A percentile compares a stretch with the other conserved stretches of the same genome.
phyloP scores from a whole-genome alignment of 92 coral and sea anemone genomes.

The Phenganax marumi region DNA sequence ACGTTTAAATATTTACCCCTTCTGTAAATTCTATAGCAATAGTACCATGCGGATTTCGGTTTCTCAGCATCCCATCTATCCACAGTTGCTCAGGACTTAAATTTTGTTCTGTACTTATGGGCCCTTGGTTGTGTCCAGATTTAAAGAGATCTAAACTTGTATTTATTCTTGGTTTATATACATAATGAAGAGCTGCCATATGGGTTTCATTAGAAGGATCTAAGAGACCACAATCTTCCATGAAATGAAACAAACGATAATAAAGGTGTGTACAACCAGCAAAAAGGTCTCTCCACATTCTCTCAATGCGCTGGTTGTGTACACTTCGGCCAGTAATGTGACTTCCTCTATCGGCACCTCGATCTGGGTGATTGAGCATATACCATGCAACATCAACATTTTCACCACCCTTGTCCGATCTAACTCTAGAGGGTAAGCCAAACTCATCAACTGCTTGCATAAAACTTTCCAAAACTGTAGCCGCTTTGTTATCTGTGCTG shows the following conservation, averaged over 20 bases:
- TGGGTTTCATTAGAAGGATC: slow-evolving; percentile 13
- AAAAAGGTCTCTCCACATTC: too few species aligned
- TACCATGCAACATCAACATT: slow-evolving; percentile 27
- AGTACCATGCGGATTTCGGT: slow-evolving; percentile 16
- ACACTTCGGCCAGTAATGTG: background rate
- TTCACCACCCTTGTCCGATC: slow-evolving; percentile 8
- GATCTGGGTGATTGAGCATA: slow-evolving; percentile 17
- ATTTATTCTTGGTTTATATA: slow-evolving; percentile 11
- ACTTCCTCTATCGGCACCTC: slow-evolving; percentile 16
- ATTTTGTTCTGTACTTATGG: slow-evolving; percentile 6
- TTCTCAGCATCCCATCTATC: slow-evolving; percentile 3
- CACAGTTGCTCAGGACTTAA: slow-evolving; percentile 22
- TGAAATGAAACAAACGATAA: too few species aligned
- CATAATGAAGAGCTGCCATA: slow-evolving; percentile 20
- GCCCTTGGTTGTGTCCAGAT: slow-evolving; percentile 15
- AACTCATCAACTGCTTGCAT: background rate
- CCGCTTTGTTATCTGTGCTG: slow-evolving; percentile 13
- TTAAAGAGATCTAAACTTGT: slow-evolving; percentile 5
- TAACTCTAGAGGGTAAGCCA: background rate
- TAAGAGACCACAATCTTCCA: background rate
- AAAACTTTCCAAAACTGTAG: slow-evolving; percentile 2
- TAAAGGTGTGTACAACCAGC: too few species aligned
- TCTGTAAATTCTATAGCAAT: slow-evolving; percentile 4
- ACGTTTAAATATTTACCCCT: background rate
- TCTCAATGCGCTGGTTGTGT: too few species aligned